Evolutionary conservation across 1,140 invertebrate species (phyloP), one percentile per base, ranked within the genome.

Genomic region (Mactra quadrangularis): DNA sequence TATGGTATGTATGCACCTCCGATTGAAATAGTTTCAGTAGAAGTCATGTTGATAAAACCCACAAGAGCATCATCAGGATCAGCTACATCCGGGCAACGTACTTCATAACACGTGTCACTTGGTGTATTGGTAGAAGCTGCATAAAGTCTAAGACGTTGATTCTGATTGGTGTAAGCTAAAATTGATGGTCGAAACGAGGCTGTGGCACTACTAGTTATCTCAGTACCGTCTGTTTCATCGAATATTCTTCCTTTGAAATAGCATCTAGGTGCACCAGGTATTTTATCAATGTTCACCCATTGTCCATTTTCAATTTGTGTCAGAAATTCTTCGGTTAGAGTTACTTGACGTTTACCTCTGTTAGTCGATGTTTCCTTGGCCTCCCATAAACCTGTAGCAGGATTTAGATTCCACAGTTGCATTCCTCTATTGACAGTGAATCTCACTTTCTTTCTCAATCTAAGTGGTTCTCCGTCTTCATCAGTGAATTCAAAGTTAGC

Each of bases 241-340:
- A 52, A 71, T 3, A 71, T 53, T 35, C 66, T 27, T n/a, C 25
- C 66, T 71, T 71, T 71, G 15, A 71, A 71, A 25, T 52, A 71
- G 33, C 66, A 71, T 29, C 45, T 53, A 1, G 66, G 66, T 7
- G 66, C 66, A 17, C 66, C 66, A 6, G 66, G 66, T 9, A 71
- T 71, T 27, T 71, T 71, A 35, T 71, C 66, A 52, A 71, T 71
- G 19, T 71, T 71, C n/a, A 35, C 29, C 66, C 66, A 71, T 11
- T 29, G 45, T 17, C 22, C 45, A 19, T 17, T 71, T 22, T 50
- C 47, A 17, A 71, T 35, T 6, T 15, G 50, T 19, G 45, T 3
- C 22, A 71, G 22, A 27, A 35, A 27, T 17, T 50, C 50, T 25
- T 35, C 15, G 29, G 66, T 31, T 17, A 57, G 25, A 17, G 13